Evolutionary conservation across 2,113 vertebrate genomes (phyloP).

Genomic region (Suricata suricatta): DNA sequence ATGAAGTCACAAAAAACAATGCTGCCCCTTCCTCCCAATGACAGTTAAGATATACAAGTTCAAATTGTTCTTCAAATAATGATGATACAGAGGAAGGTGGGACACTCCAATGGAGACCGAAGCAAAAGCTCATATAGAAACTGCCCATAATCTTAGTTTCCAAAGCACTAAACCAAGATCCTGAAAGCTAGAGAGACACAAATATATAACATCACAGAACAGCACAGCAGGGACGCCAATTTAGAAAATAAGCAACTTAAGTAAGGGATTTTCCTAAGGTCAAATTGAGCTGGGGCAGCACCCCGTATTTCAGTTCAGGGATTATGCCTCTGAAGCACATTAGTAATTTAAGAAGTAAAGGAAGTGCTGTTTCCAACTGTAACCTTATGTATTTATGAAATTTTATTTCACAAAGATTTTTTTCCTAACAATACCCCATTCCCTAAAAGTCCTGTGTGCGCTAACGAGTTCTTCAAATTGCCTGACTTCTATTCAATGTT

Average conservation of each 20-base stretch:
- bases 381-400: slow-evolving; percentile 32
- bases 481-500: not conserved
- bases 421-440: not conserved
- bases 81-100: not conserved
- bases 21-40: not conserved
- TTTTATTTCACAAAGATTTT: slow-evolving; percentile 1
- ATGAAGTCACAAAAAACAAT: slow-evolving; percentile 18
- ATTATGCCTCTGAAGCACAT: not conserved
- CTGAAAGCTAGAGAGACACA: slow-evolving; percentile 30
- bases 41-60: not conserved
- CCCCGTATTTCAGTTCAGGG: not conserved
- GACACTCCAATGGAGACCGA: slow-evolving; percentile 5
- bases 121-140: slow-evolving; percentile 28
- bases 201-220: not conserved
- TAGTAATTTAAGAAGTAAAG: slow-evolving; percentile 17
- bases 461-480: not conserved
- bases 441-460: not conserved
- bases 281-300: not conserved
- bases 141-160: not conserved
- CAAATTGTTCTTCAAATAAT: slow-evolving; percentile 28
- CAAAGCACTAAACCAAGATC: slow-evolving; percentile 20
- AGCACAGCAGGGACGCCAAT: not conserved
- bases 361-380: not conserved
- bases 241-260: slow-evolving; percentile 30
- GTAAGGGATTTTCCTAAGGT: not conserved